Conservation (phyloP, 2,113 vertebrate species). For the Ammodytes dubius region DNA sequence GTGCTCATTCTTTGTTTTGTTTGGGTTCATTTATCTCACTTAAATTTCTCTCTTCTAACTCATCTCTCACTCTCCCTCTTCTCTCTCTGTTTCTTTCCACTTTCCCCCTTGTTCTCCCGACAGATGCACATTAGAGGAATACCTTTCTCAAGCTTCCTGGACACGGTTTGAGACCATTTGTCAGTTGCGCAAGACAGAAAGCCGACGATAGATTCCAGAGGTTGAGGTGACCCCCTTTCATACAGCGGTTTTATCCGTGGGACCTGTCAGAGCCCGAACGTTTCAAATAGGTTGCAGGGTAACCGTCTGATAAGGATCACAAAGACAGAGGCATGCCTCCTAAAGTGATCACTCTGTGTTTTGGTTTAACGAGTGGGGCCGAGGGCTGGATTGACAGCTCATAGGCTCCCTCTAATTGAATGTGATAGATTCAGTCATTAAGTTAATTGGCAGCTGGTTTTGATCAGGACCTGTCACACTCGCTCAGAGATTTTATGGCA, state of each 20-base stretch:
- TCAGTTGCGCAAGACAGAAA: slow-evolving; percentile 75
- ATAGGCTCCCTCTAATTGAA: slow-evolving; percentile 74
- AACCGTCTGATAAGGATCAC: slow-evolving; percentile 80
- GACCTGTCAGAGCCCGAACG: slow-evolving; percentile 70
- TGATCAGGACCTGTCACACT: slow-evolving; percentile 72
- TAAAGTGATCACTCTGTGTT: slow-evolving; percentile 76
- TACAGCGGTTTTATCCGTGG: slow-evolving; percentile 70
- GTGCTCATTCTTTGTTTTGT: slow-evolving; percentile 61
- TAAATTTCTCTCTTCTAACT: slow-evolving; percentile 42
- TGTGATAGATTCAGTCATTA: slow-evolving; percentile 81
- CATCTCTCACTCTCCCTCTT: not conserved
- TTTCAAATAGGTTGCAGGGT: slow-evolving; percentile 71
- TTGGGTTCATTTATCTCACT: slow-evolving; percentile 68
- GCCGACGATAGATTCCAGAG: slow-evolving; percentile 80
- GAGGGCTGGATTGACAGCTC: slow-evolving; percentile 71
- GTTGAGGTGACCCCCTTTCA: slow-evolving; percentile 74
- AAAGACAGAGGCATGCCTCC: slow-evolving; percentile 74
- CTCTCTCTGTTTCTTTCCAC: slow-evolving; percentile 26
- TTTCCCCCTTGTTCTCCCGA: slow-evolving; percentile 12
- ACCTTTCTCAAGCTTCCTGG: slow-evolving; percentile 61
- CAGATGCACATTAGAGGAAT: slow-evolving; percentile 60
- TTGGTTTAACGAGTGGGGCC: slow-evolving; percentile 64
- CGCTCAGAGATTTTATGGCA: slow-evolving; percentile 71
- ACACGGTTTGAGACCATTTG: slow-evolving; percentile 77
- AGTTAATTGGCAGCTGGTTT: slow-evolving; percentile 82